A percentile compares a stretch with the other conserved stretches of the same genome.
Conservation (phyloP, 2,888 invertebrate genomes). For the Nemurella pictetii region DNA sequence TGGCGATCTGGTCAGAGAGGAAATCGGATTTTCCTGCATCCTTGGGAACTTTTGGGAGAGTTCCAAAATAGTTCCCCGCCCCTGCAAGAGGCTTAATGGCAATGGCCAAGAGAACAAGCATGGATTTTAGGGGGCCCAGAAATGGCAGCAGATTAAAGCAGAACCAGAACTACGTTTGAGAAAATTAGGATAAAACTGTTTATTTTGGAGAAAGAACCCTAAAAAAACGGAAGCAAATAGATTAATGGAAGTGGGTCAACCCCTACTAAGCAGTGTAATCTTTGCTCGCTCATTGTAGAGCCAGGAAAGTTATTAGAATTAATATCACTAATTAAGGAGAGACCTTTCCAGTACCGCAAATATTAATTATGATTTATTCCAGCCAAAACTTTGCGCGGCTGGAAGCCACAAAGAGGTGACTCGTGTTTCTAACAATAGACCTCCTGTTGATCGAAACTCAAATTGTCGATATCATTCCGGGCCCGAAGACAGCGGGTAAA, state of each 20-base stretch:
- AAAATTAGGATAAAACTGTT: not conserved
- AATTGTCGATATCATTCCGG: not conserved
- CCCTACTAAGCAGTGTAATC: not conserved
- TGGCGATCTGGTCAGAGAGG: not conserved
- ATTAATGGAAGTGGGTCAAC: not conserved
- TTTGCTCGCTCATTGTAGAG: not conserved
- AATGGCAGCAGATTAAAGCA: not conserved
- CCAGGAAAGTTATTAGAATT: not conserved
- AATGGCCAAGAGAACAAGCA: not conserved
- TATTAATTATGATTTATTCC: not conserved
- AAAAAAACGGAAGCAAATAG: not conserved
- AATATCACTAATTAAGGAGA: not conserved
- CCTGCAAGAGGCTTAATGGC: not conserved
- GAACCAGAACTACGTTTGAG: not conserved
- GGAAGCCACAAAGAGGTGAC: not conserved
- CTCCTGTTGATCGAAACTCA: not conserved
- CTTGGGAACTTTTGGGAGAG: not conserved
- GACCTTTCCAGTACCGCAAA: not conserved
- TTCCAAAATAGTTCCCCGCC: not conserved
- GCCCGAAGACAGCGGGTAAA: not conserved
- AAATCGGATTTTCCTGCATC: not conserved
- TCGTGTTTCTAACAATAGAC: not conserved
- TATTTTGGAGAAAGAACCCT: not conserved
- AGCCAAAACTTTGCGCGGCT: not conserved
- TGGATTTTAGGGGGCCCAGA: not conserved